Conservation (phyloP, 1,140 invertebrate species). For the Drosophila persimilis region DNA sequence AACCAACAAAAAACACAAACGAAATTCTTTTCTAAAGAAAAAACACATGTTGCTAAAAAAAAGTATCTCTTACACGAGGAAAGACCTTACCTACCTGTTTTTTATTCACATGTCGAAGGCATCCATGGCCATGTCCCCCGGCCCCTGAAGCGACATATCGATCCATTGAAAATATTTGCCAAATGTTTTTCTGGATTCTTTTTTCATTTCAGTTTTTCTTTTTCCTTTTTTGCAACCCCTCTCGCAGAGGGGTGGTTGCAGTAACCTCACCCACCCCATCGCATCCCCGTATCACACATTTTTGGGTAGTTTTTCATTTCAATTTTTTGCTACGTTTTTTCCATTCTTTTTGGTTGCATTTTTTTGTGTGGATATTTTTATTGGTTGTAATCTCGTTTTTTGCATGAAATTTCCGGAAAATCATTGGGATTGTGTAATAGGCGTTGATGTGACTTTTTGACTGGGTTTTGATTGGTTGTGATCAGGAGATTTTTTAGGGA, state of each 20-base stretch:
- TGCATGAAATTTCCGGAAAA: constrained; percentile 52
- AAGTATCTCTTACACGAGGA: constrained; percentile 67
- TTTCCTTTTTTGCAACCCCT: constrained; percentile 63
- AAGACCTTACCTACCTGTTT: constrained; percentile 64
- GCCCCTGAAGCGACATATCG: constrained; percentile 27
- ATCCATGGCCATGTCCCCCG: background rate
- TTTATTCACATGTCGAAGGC: constrained; percentile 61
- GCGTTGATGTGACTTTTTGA: constrained; percentile 65
- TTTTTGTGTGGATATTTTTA: constrained; percentile 61
- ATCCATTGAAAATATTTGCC: constrained; percentile 60
- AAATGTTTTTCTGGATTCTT: constrained; percentile 33
- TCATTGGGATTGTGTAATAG: constrained; percentile 53
- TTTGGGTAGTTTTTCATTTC: constrained; percentile 42
- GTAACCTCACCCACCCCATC: constrained; percentile 50
- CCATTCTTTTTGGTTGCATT: constrained; percentile 36
- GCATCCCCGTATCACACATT: background rate
- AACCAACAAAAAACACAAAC: constrained; percentile 7
- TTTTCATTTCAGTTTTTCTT: constrained; percentile 23
- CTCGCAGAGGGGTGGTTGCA: constrained; percentile 56
- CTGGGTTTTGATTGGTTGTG: constrained; percentile 61
- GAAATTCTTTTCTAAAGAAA: constrained; percentile 45
- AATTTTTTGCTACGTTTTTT: constrained; percentile 35
- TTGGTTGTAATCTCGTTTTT: constrained; percentile 70
- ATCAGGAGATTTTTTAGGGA: constrained; percentile 23
- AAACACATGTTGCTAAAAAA: constrained; percentile 65